Evolutionary conservation across 37 sponge, comb jelly and placozoan genomes (phyloP).

Genomic region (Spongia lamella): DNA sequence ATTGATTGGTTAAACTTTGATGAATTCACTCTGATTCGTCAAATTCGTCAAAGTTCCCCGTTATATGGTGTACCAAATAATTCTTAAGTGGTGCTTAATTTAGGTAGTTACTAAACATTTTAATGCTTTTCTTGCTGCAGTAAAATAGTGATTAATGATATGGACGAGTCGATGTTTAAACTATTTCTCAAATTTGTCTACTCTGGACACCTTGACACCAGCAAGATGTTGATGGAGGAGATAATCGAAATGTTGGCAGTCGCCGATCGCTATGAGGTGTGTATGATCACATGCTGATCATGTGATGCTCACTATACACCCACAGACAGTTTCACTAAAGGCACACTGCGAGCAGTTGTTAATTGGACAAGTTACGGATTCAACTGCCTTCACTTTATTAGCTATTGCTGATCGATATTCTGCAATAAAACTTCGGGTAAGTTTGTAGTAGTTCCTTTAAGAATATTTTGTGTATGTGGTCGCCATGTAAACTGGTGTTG

Average conservation of each 20-base stretch:
- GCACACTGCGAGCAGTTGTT: slow-evolving; percentile 38
- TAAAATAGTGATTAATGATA: slow-evolving; percentile 43
- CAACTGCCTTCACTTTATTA: slow-evolving; percentile 47
- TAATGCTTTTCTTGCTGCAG: slow-evolving; percentile 4
- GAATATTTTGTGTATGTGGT: not conserved
- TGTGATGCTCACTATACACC: not conserved
- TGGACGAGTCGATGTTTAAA: slow-evolving; percentile 43
- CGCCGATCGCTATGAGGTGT: slow-evolving; percentile 42
- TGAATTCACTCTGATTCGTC: too few species aligned
- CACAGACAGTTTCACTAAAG: slow-evolving; percentile 25
- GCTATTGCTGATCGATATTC: slow-evolving; percentile 54
- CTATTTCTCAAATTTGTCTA: slow-evolving; percentile 56
- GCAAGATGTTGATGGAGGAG: slow-evolving; percentile 22
- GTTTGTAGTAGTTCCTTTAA: not conserved
- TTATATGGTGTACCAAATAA: too few species aligned
- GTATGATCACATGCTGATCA: too few species aligned
- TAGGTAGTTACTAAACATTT: too few species aligned
- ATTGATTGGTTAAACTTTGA: too few species aligned
- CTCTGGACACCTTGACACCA: slow-evolving; percentile 25
- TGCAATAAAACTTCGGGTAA: slow-evolving; percentile 30
- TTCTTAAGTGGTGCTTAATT: too few species aligned
- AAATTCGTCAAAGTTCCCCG: too few species aligned
- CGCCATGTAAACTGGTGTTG: too few species aligned
- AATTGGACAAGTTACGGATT: slow-evolving; percentile 36
- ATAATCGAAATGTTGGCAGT: slow-evolving; percentile 53